Evolutionary conservation across 2,113 vertebrate species (phyloP).

Genomic region (Lagenorhynchus albirostris): DNA sequence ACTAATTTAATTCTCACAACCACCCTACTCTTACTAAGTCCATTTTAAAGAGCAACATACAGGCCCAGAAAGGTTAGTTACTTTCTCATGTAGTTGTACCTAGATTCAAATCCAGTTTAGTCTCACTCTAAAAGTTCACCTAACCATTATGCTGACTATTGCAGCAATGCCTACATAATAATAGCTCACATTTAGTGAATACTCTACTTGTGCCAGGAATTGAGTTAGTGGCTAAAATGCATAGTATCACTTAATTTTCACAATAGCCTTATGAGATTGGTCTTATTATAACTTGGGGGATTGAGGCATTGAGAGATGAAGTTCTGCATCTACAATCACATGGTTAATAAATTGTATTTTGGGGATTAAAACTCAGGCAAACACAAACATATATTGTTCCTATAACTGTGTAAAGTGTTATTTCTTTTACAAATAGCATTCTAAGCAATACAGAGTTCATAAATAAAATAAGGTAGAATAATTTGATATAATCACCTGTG

Average conservation of each 20-base stretch:
- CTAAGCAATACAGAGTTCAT: background rate
- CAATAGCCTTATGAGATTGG: background rate
- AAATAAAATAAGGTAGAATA: background rate
- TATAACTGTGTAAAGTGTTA: background rate
- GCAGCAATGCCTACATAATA: background rate
- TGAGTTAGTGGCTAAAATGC: background rate
- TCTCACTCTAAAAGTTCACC: background rate
- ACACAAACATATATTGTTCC: background rate
- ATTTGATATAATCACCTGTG: slow-evolving; percentile 75
- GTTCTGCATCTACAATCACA: background rate
- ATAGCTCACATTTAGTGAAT: background rate
- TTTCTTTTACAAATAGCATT: background rate
- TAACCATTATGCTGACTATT: background rate
- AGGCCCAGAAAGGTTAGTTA: background rate
- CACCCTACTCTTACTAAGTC: background rate
- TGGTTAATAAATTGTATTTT: background rate
- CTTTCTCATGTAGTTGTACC: background rate
- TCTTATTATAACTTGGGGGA: background rate
- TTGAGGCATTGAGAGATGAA: background rate
- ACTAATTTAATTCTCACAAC: background rate
- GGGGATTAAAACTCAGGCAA: background rate
- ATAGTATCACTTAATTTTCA: background rate
- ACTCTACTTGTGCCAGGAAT: background rate
- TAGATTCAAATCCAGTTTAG: background rate
- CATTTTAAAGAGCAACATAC: background rate